phyloP scores from a whole-genome alignment of 2,797 vertebrate species.

The Aplochiton taeniatus region DNA sequence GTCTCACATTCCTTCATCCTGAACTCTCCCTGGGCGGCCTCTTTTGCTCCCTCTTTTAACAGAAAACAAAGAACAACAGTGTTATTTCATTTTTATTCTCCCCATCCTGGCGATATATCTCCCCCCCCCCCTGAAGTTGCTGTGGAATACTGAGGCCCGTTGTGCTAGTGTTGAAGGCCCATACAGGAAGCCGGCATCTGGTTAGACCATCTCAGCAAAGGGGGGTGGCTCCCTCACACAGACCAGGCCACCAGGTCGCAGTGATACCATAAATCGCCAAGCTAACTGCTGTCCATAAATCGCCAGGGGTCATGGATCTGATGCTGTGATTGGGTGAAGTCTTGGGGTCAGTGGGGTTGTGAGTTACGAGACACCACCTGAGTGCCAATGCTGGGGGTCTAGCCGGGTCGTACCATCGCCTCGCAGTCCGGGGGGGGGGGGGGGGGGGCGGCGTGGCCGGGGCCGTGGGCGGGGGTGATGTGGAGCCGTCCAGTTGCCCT shows the following conservation, averaged over 20 bases:
- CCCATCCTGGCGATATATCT: slow-evolving; percentile 25
- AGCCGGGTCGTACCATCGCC: slow-evolving; percentile 33
- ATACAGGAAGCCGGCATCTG: slow-evolving; percentile 56
- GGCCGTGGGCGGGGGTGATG: slow-evolving; percentile 49
- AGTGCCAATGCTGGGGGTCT: slow-evolving; percentile 54
- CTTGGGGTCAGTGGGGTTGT: slow-evolving; percentile 37
- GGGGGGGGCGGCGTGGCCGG: no score
- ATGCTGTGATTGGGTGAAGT: slow-evolving; percentile 52
- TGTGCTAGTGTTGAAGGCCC: slow-evolving; percentile 14
- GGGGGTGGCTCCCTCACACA: slow-evolving; percentile 19
- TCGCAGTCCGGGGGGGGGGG: slow-evolving; percentile 48
- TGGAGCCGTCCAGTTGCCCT: slow-evolving; percentile 43
- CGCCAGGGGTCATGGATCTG: slow-evolving; percentile 33
- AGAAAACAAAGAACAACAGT: slow-evolving; percentile 51
- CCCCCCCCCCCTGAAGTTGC: slow-evolving; percentile 13
- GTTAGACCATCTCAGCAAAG: slow-evolving; percentile 59
- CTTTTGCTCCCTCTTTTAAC: slow-evolving; percentile 18
- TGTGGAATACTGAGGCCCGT: slow-evolving; percentile 34
- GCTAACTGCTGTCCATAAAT: slow-evolving; percentile 67
- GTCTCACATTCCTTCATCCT: slow-evolving; percentile 39
- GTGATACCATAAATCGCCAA: slow-evolving; percentile 55
- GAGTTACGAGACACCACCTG: slow-evolving; percentile 66
- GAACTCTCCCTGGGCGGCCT: slow-evolving; percentile 20
- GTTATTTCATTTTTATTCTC: slow-evolving; percentile 58
- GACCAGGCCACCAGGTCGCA: slow-evolving; percentile 41